These are phyloP conservation scores for Reticulitermes lucifugus DNA, from an alignment of 2,888 invertebrate species.

Conservation along the genomic window DNA sequence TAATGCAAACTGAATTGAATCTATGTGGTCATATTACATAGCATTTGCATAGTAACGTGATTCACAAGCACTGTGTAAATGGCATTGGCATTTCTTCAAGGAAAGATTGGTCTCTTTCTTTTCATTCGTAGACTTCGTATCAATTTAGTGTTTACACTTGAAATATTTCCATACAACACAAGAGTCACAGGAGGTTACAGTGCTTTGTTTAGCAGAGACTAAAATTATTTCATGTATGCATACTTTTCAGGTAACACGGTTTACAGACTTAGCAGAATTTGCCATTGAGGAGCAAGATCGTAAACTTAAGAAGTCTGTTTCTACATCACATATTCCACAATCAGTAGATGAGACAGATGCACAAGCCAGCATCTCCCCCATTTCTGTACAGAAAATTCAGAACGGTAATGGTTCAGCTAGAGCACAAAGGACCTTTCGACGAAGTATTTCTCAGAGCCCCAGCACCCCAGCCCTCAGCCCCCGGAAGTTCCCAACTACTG, in stretches of 20 bases:
- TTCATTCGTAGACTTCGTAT: background rate
- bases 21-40: no score
- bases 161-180: no score
- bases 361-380: background rate
- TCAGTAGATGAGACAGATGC: conserved; percentile 8
- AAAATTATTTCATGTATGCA: background rate
- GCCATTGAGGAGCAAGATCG: conserved; percentile 52
- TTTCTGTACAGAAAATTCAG: conserved; percentile 17
- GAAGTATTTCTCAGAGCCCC: background rate
- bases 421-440: background rate
- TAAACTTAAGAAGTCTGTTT: conserved; percentile 51
- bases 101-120: no score
- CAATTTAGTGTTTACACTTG: no score
- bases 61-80: no score
- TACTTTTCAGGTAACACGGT: conserved; percentile 54
- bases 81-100: no score
- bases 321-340: conserved; percentile 48
- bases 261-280: conserved; percentile 54
- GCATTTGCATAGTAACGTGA: no score
- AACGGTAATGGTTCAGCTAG: background rate
- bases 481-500: conserved; percentile 63
- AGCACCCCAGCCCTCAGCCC: conserved; percentile 19
- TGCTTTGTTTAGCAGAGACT: background rate
- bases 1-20: no score
- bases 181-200: no score